Evolutionary conservation across 1,140 invertebrate species (phyloP), one percentile per base, ranked within the genome.

Genomic region (Ephestia elutella): DNA sequence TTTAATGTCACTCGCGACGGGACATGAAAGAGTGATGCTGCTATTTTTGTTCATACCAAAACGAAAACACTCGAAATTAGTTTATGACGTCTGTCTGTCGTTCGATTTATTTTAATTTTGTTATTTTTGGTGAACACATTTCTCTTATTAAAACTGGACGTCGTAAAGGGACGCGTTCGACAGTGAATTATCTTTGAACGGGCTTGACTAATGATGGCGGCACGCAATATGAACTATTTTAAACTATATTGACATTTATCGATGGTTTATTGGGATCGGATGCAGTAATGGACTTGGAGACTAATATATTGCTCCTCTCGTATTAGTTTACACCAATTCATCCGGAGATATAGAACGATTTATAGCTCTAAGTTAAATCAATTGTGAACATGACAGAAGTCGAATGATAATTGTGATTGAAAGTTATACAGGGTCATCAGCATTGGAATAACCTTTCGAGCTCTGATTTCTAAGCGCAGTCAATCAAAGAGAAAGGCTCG

Each of bases 61-160:
- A 87, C 71, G 82, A 87, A 85, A 84, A 85, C 84, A 78, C 70
- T 83, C 80, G 82, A 86, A 87, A 87, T 87, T 86, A 85, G 82
- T 87, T 87, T 87, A 87, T 87, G 84, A 87, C 84, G 82, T 76
- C 80, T 85, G 84, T 83, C 82, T 82, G 81, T 84, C 82, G 82
- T 86, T 87, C 82, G 84, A 87, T 87, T 86, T 86, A 87, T 87
- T 87, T 87, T 84, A 87, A 87, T 87, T 87, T 82, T 80, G 82
- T 82, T 87, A 84, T 84, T 87, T 87, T 83, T 73, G 71, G 75
- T 74, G 66, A 69, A 66, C 71, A 65, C 71, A 68, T 78, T 80
- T 71, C 73, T 81, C 77, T 86, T 83, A 83, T 84, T 84, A 66
- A 68, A 65, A 73, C 71, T 54, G 68, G 57, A 60, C 71, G 78